These are phyloP conservation scores for Zygothrica quintamaculata DNA, from an alignment of 2,888 invertebrate species.

Conservation along the genomic window DNA sequence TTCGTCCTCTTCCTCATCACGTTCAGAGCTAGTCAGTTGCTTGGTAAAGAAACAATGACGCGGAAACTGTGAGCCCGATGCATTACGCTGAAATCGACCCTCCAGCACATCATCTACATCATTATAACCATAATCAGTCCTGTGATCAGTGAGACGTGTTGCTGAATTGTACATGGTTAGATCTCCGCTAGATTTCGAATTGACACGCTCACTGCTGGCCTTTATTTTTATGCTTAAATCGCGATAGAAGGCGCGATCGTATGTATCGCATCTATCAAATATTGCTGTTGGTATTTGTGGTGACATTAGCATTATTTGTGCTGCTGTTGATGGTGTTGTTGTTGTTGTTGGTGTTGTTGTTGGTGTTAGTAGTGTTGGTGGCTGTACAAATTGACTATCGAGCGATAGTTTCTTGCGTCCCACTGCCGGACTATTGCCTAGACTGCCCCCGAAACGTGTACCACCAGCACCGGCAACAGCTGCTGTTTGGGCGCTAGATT, in stretches of 20 bases:
- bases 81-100: conserved; percentile 81
- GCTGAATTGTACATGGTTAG: conserved; percentile 83
- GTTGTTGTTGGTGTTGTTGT: conserved; percentile 3
- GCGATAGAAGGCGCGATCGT: conserved; percentile 84
- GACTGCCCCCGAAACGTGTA: conserved; percentile 64
- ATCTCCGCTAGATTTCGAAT: conserved; percentile 84
- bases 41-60: conserved; percentile 84
- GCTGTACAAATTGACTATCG: conserved; percentile 76
- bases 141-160: conserved; percentile 59
- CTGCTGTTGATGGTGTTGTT: conserved; percentile 3
- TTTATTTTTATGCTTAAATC: conserved; percentile 80
- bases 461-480: conserved; percentile 11
- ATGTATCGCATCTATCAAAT: conserved; percentile 77
- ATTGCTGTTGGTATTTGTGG: conserved; percentile 20
- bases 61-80: conserved; percentile 84
- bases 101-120: conserved; percentile 37
- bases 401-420: conserved; percentile 83
- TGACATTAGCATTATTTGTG: conserved; percentile 1
- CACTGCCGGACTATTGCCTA: conserved; percentile 80
- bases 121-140: conserved; percentile 18
- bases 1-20: conserved; percentile 19
- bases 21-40: conserved; percentile 32
- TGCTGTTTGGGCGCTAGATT: conserved; percentile 31
- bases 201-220: conserved; percentile 79
- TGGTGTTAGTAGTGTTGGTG: conserved; percentile 1